Evolutionary conservation across 2,113 vertebrate genomes (phyloP).

Genomic region (Lepus europaeus): DNA sequence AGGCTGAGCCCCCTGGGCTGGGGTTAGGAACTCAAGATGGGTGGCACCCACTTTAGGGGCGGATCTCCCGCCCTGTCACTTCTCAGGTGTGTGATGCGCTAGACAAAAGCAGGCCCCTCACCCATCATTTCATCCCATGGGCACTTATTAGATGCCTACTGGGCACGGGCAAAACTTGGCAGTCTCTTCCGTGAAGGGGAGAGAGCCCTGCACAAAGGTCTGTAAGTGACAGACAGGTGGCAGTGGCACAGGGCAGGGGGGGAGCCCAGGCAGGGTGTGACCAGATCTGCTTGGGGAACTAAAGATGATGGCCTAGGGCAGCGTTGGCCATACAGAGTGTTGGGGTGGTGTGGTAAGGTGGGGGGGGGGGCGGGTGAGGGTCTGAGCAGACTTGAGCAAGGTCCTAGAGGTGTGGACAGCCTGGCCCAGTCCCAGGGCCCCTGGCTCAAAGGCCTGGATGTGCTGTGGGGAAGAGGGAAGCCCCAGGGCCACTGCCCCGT

Average conservation of each 20-base stretch:
- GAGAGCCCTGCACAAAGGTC: neutral
- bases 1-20: neutral
- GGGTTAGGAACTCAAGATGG: neutral
- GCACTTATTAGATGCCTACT: neutral
- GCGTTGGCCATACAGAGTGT: neutral
- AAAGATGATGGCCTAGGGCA: neutral
- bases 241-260: neutral
- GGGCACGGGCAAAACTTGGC: neutral
- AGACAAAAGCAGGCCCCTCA: neutral
- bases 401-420: neutral
- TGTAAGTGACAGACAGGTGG: neutral
- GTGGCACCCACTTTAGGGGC: accelerated
- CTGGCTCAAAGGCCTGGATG: neutral
- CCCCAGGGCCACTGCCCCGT: neutral
- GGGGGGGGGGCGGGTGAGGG: neutral
- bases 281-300: neutral
- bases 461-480: neutral
- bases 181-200: neutral
- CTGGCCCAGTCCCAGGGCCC: neutral
- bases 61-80: too few species aligned
- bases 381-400: neutral
- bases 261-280: neutral
- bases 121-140: neutral
- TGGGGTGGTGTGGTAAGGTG: neutral
- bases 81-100: neutral